Conservation (phyloP, 2,113 vertebrate genomes). For the Bubalus kerabau region DNA sequence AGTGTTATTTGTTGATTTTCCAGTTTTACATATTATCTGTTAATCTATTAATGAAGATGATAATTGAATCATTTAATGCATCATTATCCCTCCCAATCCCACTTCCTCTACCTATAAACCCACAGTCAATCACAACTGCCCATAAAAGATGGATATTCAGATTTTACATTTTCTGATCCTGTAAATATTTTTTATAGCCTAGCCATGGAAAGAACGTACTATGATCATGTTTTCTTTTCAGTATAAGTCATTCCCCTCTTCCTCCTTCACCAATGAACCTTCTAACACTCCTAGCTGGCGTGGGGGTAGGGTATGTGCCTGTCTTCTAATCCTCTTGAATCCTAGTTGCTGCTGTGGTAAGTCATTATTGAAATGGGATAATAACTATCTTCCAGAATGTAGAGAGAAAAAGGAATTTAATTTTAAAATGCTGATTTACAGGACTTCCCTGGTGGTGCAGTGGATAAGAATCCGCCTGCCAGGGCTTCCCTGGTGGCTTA, state of each 20-base stretch:
- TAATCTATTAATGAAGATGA: not conserved
- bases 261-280: not conserved
- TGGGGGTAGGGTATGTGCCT: not conserved
- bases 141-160: not conserved
- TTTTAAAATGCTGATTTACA: not conserved
- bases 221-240: not conserved
- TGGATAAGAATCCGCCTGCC: not conserved
- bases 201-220: not conserved
- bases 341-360: not conserved
- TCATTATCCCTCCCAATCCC: too few relatives aligned
- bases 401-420: not conserved
- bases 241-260: not conserved
- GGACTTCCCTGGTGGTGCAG: not conserved
- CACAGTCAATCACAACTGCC: not conserved
- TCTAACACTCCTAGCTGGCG: not conserved
- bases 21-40: not conserved
- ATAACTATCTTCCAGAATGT: not conserved
- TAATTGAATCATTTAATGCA: not conserved
- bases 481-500: not conserved
- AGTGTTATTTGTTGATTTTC: not conserved
- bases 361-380: not conserved
- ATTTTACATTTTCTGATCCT: not conserved
- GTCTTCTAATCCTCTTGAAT: not conserved
- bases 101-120: not conserved
- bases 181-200: not conserved